Evolutionary conservation across 2,888 invertebrate genomes (phyloP).

Genomic region (Caenorhabditis parvicauda): DNA sequence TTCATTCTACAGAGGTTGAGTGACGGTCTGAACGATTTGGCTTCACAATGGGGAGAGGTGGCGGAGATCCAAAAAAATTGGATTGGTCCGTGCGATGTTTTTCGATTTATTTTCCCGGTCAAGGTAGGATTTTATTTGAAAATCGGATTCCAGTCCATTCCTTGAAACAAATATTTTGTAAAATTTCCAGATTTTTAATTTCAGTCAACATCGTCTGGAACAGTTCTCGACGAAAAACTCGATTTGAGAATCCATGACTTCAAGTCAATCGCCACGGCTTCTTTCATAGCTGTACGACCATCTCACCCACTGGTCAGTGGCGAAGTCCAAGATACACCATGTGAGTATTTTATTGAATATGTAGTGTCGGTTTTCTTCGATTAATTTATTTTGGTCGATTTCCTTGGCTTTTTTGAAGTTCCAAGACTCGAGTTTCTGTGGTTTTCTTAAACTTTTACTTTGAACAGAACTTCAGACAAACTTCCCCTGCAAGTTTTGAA

Average conservation of each 20-base stretch:
- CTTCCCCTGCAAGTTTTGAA: conserved; percentile 37
- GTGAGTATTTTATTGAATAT: conserved; percentile 9
- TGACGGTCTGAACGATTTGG: conserved; percentile 45
- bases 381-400: no score
- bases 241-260: conserved; percentile 49
- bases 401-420: no score
- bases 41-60: conserved; percentile 55
- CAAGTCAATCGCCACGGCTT: conserved; percentile 33
- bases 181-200: conserved; percentile 2
- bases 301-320: conserved; percentile 39
- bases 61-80: conserved; percentile 62
- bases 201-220: no score
- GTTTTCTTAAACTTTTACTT: no score
- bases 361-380: no score
- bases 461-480: conserved; percentile 32
- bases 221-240: conserved; percentile 34
- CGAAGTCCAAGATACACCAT: no score
- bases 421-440: no score
- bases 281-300: conserved; percentile 45
- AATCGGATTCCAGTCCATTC: neutral
- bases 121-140: no score
- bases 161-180: neutral
- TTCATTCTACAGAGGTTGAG: conserved; percentile 35
- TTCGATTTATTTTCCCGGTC: conserved; percentile 52
- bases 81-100: conserved; percentile 64